Evolutionary conservation across 92 coral and sea anemone species (phyloP), one percentile per base, ranked within the genome.

Genomic region (Hydrozoanthus gracilis): DNA sequence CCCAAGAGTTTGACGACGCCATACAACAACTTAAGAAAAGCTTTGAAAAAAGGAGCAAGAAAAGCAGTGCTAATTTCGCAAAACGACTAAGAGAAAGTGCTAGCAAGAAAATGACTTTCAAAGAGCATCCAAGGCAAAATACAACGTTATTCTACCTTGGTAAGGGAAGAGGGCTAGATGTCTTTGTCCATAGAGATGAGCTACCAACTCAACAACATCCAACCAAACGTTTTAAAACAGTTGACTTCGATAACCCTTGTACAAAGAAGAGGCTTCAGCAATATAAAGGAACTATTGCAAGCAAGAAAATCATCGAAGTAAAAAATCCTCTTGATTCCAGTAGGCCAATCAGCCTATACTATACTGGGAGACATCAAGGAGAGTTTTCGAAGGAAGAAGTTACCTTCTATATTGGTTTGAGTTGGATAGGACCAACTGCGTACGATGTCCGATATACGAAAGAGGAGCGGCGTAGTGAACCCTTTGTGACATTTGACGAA

Each of bases 311-410:
- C 3, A 76, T 76, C 12, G 58, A 20, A 11, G 58, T 76, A 39
- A 52, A 51, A 71, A 64, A 65, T 54, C 86, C 75, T 18, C 16
- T n/a, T 2, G 86, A 71, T 54, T 4, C 72, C 8, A 73, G 45
- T 3, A 68, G 51, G 77, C 27, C 56, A 16, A 73, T 88, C 20
- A 83, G 84, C 14, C 39, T 88, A 6, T 88, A 88, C 49, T 88
- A 83, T 15, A 75, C 91, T 11, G 44, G 88, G 3, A 61, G 49
- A 16, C 88, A 87, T 4, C 16, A 67, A 17, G 86, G 91, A 15
- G 15, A 86, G 11, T 88, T 88, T 88, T 88, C 91, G 1, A 88
- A 88, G 8, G 91, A 88, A 77, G 91, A 66, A 11, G 91, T 88
- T 8, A 83, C 91, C 3, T 88, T 83, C 46, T 88, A 61, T 52